Percentiles rank a stretch among this genome's conserved stretches.
These are phyloP conservation scores for Periophthalmodon schlosseri DNA, from an alignment of 2,113 vertebrate genomes.

Conservation along the genomic window DNA sequence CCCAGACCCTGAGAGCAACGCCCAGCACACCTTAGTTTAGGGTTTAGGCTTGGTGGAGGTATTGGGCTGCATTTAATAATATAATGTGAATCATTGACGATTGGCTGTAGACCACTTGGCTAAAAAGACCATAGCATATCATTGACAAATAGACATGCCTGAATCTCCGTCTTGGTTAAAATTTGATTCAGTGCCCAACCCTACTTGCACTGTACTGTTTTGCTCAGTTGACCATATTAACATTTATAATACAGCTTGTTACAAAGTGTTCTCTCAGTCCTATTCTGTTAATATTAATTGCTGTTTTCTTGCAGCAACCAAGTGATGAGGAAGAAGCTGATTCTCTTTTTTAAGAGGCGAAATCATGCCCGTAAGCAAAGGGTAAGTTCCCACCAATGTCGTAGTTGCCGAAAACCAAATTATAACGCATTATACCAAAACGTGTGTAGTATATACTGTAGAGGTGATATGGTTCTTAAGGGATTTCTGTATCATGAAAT, in stretches of 20 bases:
- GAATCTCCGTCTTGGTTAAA: too few species aligned
- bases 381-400: slow-evolving; percentile 75
- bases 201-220: not conserved
- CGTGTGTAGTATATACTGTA: not conserved
- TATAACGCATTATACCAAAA: not conserved
- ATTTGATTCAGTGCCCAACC: too few species aligned
- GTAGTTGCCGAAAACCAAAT: not conserved
- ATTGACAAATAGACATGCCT: too few species aligned
- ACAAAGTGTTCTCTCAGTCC: not conserved
- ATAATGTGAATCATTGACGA: too few species aligned
- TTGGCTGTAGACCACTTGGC: too few species aligned
- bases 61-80: not conserved
- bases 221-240: not conserved
- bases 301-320: slow-evolving; percentile 87
- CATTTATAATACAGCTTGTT: too few species aligned
- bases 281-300: not conserved
- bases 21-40: not conserved
- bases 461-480: too few species aligned
- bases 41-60: not conserved
- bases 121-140: too few species aligned
- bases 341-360: slow-evolving; percentile 98
- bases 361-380: slow-evolving; percentile 99
- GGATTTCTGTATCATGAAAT: slow-evolving; percentile 19
- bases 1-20: slow-evolving; percentile 45
- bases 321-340: slow-evolving; percentile 99